A percentile compares a stretch with the other conserved stretches of the same genome.
Conservation (phyloP, 2,888 invertebrate genomes). For the Bellardia pandia region DNA sequence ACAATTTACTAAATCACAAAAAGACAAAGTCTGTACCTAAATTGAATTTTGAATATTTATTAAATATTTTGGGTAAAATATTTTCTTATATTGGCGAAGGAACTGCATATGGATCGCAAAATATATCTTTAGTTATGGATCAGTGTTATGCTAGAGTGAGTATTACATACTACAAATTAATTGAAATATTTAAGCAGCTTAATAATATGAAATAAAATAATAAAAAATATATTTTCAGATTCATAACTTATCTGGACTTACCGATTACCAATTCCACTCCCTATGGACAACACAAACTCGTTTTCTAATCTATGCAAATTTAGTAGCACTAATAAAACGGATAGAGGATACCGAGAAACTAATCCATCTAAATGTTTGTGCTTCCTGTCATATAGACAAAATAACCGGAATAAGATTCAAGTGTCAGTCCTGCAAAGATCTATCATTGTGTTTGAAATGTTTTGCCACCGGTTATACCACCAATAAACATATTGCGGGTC, state of each 20-base stretch:
- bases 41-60: conserved; percentile 80
- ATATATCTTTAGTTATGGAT: conserved; percentile 78
- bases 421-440: conserved; percentile 81
- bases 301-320: conserved; percentile 82
- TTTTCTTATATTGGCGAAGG: conserved; percentile 82
- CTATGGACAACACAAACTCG: conserved; percentile 81
- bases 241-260: conserved; percentile 79
- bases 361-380: conserved; percentile 81
- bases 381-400: conserved; percentile 79
- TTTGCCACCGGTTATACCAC: conserved; percentile 80
- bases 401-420: conserved; percentile 83
- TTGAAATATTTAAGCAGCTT: no score
- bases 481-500: conserved; percentile 80
- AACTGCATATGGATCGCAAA: conserved; percentile 81
- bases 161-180: neutral
- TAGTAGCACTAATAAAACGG: conserved; percentile 82
- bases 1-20: conserved; percentile 78
- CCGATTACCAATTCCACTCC: conserved; percentile 82
- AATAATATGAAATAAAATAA: no score
- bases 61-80: conserved; percentile 81
- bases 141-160: conserved; percentile 80
- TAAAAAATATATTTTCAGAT: conserved; percentile 74
- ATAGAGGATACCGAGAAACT: conserved; percentile 82
- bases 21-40: conserved; percentile 80
- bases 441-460: conserved; percentile 82